phyloP scores from a whole-genome alignment of 2,797 vertebrate genomes.

The Syndactyla subalaris region DNA sequence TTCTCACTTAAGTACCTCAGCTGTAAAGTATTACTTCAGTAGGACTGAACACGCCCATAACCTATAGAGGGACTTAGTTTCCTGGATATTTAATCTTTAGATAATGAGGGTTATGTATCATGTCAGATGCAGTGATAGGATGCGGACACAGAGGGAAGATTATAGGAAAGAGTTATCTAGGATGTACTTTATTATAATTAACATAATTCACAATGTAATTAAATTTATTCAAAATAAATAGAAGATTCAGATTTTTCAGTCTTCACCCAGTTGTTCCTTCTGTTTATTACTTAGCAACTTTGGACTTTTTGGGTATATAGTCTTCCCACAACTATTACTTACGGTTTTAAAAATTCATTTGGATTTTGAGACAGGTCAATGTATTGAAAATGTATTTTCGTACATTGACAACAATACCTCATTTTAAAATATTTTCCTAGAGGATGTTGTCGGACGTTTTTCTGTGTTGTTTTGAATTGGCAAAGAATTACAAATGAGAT shows the following conservation, averaged over 20 bases:
- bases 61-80: background rate
- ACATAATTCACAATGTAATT: background rate
- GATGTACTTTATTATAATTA: background rate
- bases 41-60: background rate
- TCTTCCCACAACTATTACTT: background rate
- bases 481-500: background rate
- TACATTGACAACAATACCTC: background rate
- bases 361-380: background rate
- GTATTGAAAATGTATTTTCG: background rate
- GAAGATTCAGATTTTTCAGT: background rate
- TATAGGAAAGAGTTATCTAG: background rate
- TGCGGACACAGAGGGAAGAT: background rate
- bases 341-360: background rate
- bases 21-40: background rate
- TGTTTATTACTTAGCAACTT: background rate
- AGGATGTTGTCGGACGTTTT: background rate
- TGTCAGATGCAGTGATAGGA: background rate
- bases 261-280: background rate
- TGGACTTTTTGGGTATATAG: background rate
- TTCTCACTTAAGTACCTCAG: background rate
- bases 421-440: background rate
- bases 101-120: background rate
- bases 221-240: background rate
- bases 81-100: background rate
- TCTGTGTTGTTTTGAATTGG: background rate